phyloP scores from a whole-genome alignment of 2,888 invertebrate genomes.

The Coelogynopora nodosa region DNA sequence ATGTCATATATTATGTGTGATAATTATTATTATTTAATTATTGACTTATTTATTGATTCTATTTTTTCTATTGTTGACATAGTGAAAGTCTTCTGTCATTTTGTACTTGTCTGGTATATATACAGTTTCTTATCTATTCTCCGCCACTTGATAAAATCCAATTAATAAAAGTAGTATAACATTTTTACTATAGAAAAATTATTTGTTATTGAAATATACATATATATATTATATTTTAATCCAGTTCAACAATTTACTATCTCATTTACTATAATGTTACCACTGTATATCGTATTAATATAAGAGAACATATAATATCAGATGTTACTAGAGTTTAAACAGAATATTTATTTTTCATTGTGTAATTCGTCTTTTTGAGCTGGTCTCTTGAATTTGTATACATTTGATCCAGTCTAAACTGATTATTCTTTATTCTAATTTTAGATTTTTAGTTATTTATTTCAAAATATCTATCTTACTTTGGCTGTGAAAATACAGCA shows the following conservation, averaged over 20 bases:
- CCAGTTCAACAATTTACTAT: too few relatives aligned
- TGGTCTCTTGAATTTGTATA: not conserved
- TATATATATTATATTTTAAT: too few relatives aligned
- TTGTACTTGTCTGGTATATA: too few relatives aligned
- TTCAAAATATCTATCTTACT: not conserved
- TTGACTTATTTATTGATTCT: too few relatives aligned
- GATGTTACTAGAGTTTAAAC: not conserved
- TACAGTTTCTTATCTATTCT: too few relatives aligned
- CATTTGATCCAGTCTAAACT: not conserved
- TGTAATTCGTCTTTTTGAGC: not conserved
- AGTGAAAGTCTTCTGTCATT: not conserved
- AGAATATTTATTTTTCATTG: not conserved
- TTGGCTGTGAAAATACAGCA: not conserved
- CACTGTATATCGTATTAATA: not conserved
- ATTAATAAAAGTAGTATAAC: too few relatives aligned
- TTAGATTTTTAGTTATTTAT: not conserved
- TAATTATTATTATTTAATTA: too few relatives aligned
- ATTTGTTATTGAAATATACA: too few relatives aligned
- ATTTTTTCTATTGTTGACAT: not conserved
- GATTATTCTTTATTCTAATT: not conserved
- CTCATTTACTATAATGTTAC: not conserved
- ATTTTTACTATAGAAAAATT: too few relatives aligned
- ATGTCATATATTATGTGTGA: too few relatives aligned
- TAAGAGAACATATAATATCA: not conserved
- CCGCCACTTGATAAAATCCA: too few relatives aligned